phyloP scores from a whole-genome alignment of 2,888 invertebrate genomes.

The Tetranychus truncatus region DNA sequence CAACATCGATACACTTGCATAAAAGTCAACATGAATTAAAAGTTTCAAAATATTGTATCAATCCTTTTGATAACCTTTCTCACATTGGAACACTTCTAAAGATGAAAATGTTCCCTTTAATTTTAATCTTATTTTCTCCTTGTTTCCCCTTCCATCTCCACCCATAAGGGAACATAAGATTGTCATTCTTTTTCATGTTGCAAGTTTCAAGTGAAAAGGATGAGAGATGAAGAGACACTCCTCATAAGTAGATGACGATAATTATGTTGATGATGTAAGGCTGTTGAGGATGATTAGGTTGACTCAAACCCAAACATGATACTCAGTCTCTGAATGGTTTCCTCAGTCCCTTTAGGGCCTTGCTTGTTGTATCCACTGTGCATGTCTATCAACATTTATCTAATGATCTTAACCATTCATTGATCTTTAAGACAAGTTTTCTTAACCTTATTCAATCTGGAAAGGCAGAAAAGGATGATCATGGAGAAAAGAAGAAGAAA shows the following conservation, averaged over 20 bases:
- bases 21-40: no score
- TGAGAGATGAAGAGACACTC: not conserved
- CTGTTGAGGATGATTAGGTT: not conserved
- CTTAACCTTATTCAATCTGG: not conserved
- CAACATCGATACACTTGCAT: no score
- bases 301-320: not conserved
- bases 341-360: not conserved
- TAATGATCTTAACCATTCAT: not conserved
- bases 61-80: no score
- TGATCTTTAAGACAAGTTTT: not conserved
- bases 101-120: no score
- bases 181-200: not conserved
- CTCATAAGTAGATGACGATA: not conserved
- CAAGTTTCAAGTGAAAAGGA: not conserved
- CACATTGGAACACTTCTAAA: no score
- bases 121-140: not conserved
- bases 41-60: no score
- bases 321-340: not conserved
- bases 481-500: not conserved
- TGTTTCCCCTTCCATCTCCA: not conserved
- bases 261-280: not conserved
- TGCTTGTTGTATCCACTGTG: not conserved
- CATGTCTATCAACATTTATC: slow-evolving; percentile 1
- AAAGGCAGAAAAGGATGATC: not conserved
- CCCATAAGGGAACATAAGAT: not conserved